Percentiles rank a stretch among this genome's conserved stretches.
Evolutionary conservation across 2,797 vertebrate genomes (phyloP).

Genomic region (Mallotus villosus): DNA sequence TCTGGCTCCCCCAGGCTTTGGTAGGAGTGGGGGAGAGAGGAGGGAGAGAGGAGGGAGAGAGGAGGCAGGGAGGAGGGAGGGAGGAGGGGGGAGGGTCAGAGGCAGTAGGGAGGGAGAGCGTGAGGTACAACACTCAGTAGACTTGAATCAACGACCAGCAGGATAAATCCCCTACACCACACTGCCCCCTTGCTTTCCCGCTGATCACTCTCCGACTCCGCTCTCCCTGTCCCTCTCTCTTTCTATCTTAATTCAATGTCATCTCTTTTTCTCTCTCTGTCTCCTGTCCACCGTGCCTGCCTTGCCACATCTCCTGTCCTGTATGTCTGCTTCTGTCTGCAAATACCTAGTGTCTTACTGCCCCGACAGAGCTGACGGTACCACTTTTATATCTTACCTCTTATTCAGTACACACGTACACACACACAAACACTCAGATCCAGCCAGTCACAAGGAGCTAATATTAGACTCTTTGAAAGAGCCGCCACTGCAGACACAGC

Average conservation of each 20-base stretch:
- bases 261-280: not conserved
- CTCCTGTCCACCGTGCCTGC: not conserved
- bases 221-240: not conserved
- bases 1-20: constrained; percentile 89
- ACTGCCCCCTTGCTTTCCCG: constrained; percentile 84
- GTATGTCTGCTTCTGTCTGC: constrained; percentile 4
- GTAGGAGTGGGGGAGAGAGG: constrained; percentile 68
- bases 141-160: constrained; percentile 87
- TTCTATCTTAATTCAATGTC: not conserved
- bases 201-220: constrained; percentile 3
- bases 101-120: constrained; percentile 76
- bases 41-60: constrained; percentile 60
- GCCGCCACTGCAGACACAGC: constrained; percentile 55
- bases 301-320: constrained; percentile 25
- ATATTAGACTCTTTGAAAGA: constrained; percentile 70
- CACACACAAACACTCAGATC: constrained; percentile 20
- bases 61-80: constrained; percentile 49
- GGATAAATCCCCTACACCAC: constrained; percentile 79
- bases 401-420: constrained; percentile 11
- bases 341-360: not conserved
- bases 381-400: constrained; percentile 20
- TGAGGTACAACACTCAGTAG: constrained; percentile 81
- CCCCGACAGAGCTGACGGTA: not conserved
- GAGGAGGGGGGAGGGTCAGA: constrained; percentile 67
- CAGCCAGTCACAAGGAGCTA: constrained; percentile 67